Evolutionary conservation across 2,888 invertebrate species (phyloP), one percentile per base, ranked within the genome.

Genomic region (Phasia obesa): DNA sequence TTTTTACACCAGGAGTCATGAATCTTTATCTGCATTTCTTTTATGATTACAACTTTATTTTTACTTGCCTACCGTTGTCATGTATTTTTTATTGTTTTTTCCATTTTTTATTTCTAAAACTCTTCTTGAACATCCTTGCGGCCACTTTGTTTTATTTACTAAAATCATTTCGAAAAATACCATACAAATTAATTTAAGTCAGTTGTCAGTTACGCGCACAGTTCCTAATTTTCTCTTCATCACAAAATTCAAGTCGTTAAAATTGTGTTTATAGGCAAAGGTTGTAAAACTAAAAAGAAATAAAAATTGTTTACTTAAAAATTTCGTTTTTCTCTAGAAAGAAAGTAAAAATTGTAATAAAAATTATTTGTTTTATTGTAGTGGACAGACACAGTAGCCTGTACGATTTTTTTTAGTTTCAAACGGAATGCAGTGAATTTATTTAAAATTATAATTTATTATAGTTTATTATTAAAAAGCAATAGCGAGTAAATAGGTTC

Each of bases 1-100:
- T 86, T 74, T 83, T 85, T 84, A 79, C 82, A 84, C 80, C 35
- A 80, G 59, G 55, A 19, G 31, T 42, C 13, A 53, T 13, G 60
- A 71, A 51, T 51, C 13, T 49, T 44, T 7, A 19, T 11, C 57
- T 55, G n/a, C 23, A 1, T 23, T 38, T 9, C 47, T 21, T 44
- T 65, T 59, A 57, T 53, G 42, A 23, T 59, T 51, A 21, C 27
- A 53, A 4, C 2, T 38, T 38, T 15, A 15, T 38, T 38, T 38
- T 15, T 15, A 4, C 38, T 42, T 42, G 4, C n/a, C 38, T 0
- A 42, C 1, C 1, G 15, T 0, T n/a, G 15, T 42, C 13, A 11
- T 13, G 38, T 11, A 3, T 38, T 13, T 9, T 0, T 38, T 13
- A 38, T 13, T 3, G 11, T 13, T 13, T 38, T 38, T n/a, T n/a